Evolutionary conservation across 1,140 invertebrate species (phyloP).

Genomic region (Drosophila ercepeae): DNA sequence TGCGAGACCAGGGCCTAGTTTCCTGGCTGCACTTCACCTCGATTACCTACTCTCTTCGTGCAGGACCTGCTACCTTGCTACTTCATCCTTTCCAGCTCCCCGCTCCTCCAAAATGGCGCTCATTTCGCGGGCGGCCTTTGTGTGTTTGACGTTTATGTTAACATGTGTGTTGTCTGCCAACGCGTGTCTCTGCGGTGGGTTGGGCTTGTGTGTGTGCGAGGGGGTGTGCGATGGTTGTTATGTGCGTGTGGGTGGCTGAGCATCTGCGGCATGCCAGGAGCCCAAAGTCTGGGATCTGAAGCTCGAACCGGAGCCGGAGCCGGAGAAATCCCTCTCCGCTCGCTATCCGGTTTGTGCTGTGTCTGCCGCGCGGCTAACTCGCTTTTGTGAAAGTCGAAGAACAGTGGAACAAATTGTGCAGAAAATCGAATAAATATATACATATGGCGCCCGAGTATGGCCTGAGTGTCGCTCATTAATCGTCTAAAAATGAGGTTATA

Average conservation of each 20-base stretch:
- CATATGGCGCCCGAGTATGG: too few species aligned
- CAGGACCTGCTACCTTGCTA: neutral
- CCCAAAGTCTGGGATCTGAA: slow-evolving; percentile 47
- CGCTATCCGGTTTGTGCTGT: slow-evolving; percentile 44
- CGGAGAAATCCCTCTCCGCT: slow-evolving; percentile 31
- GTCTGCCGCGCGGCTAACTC: slow-evolving; percentile 38
- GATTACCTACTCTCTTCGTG: slow-evolving; percentile 22
- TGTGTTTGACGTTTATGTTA: slow-evolving; percentile 82
- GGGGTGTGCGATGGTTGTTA: slow-evolving; percentile 5
- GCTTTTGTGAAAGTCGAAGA: slow-evolving; percentile 26
- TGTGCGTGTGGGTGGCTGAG: slow-evolving; percentile 43
- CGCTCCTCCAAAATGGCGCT: neutral
- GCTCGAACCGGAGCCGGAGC: slow-evolving; percentile 34
- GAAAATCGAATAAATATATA: slow-evolving; percentile 13
- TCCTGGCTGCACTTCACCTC: slow-evolving; percentile 32
- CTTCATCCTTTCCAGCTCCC: neutral
- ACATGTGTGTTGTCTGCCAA: slow-evolving; percentile 74
- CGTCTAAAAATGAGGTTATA: slow-evolving; percentile 1
- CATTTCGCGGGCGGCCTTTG: slow-evolving; percentile 51
- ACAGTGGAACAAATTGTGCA: slow-evolving; percentile 32
- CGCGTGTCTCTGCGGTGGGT: slow-evolving; percentile 55
- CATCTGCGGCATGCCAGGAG: slow-evolving; percentile 72
- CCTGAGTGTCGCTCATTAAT: neutral
- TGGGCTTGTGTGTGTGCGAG: slow-evolving; percentile 13
- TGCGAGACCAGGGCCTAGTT: slow-evolving; percentile 44